Base-by-base conservation (phyloP, 2,113 vertebrate genomes). In the Cololabis saira region DNA sequence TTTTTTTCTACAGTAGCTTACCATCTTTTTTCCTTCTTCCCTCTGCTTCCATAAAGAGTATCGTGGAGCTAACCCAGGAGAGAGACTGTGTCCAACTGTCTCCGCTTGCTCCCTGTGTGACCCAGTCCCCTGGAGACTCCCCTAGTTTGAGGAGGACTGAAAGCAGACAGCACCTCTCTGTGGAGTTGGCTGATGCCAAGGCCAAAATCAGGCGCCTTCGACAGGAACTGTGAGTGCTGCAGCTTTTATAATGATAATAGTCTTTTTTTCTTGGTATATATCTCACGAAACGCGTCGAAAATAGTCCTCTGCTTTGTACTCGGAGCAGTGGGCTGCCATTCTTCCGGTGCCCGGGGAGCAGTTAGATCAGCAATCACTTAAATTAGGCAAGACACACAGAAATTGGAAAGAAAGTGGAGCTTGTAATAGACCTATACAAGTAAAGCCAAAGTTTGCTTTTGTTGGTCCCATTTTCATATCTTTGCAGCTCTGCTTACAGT, bases 131-230 rank as follows among this genome's bases (percentile, higher is more conserved):
- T 9, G 90, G 92, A 17, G 95, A 95, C 42, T 98, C 97, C 44
- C 96, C 96, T 18, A 95, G 95, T 74, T 97, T 99, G 95, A 96
- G 95, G 49, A 94, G 95, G 78, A 99, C 96, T 0, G 98, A 99
- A 80, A 99, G 96, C 89, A 89, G 96, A 15, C 98, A 99, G 74
- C 98, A 99, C 87, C 93, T 99, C 45, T 97, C 96, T 0, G 98
- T 99, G 74, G 98, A 99, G 90, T 76, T 99, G 42, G 98, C 98
- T 5, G 98, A 99, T 43, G 97, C 97, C 84, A 99, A 99, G 84
- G 98, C 98, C 70, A 97, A 95, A 86, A 97, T 98, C 81, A 91
- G 98, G 77, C 92, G 98, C 54, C 94, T 99, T 37, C 94, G 97
- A 24, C 98, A 99, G 83, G 98, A 98, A 86, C 92, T 99, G 97